Conservation (phyloP, 1,140 invertebrate genomes). For the Drosophila subpulchrella region DNA sequence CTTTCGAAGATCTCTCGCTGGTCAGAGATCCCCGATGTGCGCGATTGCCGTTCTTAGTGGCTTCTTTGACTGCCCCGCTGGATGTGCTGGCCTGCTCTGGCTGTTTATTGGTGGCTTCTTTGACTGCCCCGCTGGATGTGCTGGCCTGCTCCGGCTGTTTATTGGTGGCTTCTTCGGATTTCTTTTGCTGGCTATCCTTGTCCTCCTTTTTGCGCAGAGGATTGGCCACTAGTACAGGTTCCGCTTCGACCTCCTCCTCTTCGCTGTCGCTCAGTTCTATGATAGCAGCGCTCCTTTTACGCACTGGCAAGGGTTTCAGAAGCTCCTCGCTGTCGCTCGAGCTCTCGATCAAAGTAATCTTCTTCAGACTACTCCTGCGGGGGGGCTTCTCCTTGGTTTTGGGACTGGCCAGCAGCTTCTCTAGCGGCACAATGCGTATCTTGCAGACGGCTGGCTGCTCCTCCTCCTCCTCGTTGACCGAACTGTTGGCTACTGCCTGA, state of each 20-base stretch:
- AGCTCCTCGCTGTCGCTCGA: not conserved
- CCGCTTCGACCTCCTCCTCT: slow-evolving; percentile 21
- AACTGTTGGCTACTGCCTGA: slow-evolving; percentile 5
- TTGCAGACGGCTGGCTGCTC: slow-evolving; percentile 42
- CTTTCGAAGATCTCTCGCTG: slow-evolving; percentile 10
- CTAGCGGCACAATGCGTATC: slow-evolving; percentile 77
- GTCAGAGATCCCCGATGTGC: not conserved
- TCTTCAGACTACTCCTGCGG: not conserved
- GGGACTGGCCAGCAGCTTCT: slow-evolving; percentile 70
- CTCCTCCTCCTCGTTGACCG: slow-evolving; percentile 18
- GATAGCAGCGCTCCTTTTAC: slow-evolving; percentile 48
- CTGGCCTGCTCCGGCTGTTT: not conserved
- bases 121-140: not conserved
- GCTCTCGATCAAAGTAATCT: not conserved
- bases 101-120: not conserved
- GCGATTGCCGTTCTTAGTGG: not conserved
- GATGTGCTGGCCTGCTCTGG: not conserved
- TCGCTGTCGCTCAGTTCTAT: slow-evolving; percentile 68
- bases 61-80: not conserved
- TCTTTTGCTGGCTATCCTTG: not conserved
- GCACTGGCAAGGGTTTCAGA: slow-evolving; percentile 18
- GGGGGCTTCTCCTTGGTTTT: not conserved
- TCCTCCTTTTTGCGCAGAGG: not conserved
- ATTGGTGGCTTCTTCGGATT: not conserved
- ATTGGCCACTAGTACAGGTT: not conserved